Conservation (phyloP, 2,113 vertebrate species). For the Myanophis thanlyinensis region DNA sequence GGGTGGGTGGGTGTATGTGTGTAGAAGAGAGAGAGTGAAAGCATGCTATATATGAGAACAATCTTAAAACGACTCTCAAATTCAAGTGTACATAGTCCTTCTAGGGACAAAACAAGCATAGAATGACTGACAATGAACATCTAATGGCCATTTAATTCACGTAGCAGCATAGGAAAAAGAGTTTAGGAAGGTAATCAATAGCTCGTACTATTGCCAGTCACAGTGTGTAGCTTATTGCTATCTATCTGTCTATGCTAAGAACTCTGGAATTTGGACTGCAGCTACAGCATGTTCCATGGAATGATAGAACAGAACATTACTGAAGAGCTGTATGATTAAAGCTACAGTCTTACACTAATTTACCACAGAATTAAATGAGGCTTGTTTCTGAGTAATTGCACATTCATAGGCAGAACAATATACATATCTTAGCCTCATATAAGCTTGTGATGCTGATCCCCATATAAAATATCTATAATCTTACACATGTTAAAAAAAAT, state of each 20-base stretch:
- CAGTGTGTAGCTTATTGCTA: background rate
- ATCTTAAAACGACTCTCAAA: background rate
- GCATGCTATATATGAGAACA: background rate
- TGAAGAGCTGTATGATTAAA: background rate
- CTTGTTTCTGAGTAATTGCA: background rate
- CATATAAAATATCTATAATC: background rate
- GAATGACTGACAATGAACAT: background rate
- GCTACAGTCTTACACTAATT: background rate
- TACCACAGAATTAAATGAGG: background rate
- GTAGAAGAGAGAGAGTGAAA: background rate
- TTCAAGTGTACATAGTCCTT: background rate
- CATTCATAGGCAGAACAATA: background rate
- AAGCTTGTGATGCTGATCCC: background rate
- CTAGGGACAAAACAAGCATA: background rate
- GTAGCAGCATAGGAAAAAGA: background rate
- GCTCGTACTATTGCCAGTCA: background rate
- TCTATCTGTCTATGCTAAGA: background rate
- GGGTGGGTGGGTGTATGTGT: background rate
- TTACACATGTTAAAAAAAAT: background rate
- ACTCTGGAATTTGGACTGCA: background rate
- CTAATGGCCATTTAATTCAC: background rate
- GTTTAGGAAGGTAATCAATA: background rate
- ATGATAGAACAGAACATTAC: background rate
- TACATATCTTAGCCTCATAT: background rate
- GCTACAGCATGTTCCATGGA: background rate